These are phyloP conservation scores for Mus musculus DNA, from an alignment of 2,113 vertebrate species.

Conservation along the genomic window DNA sequence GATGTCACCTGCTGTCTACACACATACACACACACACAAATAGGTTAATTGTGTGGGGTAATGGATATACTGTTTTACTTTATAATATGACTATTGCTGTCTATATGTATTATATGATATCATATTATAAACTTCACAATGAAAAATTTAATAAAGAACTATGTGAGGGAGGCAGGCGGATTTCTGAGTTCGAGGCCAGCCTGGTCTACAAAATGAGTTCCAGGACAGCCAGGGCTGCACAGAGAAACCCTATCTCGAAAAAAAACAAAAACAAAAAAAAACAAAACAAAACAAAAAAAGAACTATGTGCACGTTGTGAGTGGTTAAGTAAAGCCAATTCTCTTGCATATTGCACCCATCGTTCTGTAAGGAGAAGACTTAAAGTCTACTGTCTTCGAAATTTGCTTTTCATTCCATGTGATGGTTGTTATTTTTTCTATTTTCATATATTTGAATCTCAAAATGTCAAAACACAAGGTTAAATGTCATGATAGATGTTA, in stretches of 20 bases:
- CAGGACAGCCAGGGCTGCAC: no score
- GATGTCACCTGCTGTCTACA: neutral
- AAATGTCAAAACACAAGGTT: neutral
- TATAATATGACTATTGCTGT: neutral
- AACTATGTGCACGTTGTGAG: neutral
- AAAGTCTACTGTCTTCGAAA: neutral
- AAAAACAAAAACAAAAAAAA: no score
- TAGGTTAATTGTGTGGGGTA: neutral
- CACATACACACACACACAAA: neutral
- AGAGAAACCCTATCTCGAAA: no score
- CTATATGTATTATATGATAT: neutral
- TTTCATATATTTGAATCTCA: constrained; percentile 6
- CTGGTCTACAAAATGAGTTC: no score
- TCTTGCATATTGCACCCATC: neutral
- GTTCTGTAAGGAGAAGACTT: neutral
- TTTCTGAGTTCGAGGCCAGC: no score
- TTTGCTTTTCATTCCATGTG: neutral
- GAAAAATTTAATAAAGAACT: neutral
- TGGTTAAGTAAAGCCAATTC: neutral
- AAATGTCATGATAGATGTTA: neutral
- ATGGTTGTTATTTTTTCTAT: constrained; percentile 1
- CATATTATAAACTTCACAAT: neutral
- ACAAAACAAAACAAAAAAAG: neutral
- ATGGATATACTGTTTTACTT: neutral
- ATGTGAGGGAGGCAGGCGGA: no score